These are phyloP conservation scores for Zaprionus tsacasi DNA, from an alignment of 1,140 invertebrate species.

Conservation along the genomic window DNA sequence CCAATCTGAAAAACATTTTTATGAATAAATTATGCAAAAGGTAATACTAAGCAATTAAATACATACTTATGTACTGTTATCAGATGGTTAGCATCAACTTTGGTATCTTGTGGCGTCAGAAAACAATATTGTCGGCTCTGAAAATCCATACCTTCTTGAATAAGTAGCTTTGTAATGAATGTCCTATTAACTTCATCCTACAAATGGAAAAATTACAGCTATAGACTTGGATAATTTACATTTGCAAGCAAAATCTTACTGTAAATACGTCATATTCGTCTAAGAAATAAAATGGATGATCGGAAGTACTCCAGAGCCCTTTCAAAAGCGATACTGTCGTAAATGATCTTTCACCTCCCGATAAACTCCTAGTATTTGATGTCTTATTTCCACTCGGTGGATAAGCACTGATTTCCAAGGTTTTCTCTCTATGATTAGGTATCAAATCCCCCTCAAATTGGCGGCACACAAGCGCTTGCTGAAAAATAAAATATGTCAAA, in stretches of 20 bases:
- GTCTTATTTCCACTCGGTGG: slow-evolving; percentile 84
- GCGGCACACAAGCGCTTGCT: slow-evolving; percentile 58
- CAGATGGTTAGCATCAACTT: slow-evolving; percentile 84
- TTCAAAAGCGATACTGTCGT: slow-evolving; percentile 97
- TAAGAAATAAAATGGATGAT: slow-evolving; percentile 96
- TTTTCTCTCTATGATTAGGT: slow-evolving; percentile 86
- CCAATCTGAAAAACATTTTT: slow-evolving; percentile 40
- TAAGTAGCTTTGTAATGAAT: slow-evolving; percentile 88
- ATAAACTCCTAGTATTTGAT: slow-evolving; percentile 88
- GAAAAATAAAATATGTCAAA: slow-evolving; percentile 1
- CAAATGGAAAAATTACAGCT: neutral
- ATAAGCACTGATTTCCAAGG: slow-evolving; percentile 86
- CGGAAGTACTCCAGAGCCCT: slow-evolving; percentile 95
- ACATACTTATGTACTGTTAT: slow-evolving; percentile 86
- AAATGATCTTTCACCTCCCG: slow-evolving; percentile 98
- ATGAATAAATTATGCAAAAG: neutral
- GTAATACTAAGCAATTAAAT: neutral
- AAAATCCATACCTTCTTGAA: slow-evolving; percentile 87
- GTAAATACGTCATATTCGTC: slow-evolving; percentile 99
- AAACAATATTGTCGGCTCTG: slow-evolving; percentile 89
- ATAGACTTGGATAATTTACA: neutral
- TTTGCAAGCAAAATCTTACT: slow-evolving; percentile 85
- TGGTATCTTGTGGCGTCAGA: slow-evolving; percentile 90
- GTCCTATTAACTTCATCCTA: slow-evolving; percentile 91
- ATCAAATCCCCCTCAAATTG: slow-evolving; percentile 86